Evolutionary conservation across 2,888 invertebrate species (phyloP).

Genomic region (Quadriops clusia): DNA sequence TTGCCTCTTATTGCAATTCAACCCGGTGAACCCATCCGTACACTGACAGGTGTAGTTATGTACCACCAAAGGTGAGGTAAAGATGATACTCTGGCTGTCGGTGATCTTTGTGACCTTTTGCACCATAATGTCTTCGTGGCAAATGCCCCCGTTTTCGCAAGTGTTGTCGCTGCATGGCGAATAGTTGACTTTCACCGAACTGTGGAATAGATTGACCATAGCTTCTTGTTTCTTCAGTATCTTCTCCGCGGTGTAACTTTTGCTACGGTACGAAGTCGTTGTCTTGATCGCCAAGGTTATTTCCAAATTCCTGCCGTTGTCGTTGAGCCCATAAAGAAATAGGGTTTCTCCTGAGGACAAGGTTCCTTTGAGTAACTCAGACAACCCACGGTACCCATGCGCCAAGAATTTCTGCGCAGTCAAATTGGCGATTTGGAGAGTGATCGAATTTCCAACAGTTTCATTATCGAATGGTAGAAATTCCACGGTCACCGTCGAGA

Average conservation of each 20-base stretch:
- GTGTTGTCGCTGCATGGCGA: slow-evolving; percentile 61
- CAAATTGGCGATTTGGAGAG: slow-evolving; percentile 61
- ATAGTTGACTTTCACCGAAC: slow-evolving; percentile 56
- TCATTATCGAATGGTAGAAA: slow-evolving; percentile 68
- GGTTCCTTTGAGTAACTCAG: slow-evolving; percentile 57
- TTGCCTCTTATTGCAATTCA: slow-evolving; percentile 71
- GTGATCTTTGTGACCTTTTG: slow-evolving; percentile 60
- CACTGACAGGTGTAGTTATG: slow-evolving; percentile 75
- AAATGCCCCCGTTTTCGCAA: slow-evolving; percentile 69
- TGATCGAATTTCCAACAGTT: slow-evolving; percentile 74
- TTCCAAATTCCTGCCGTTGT: slow-evolving; percentile 53
- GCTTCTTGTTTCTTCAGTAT: slow-evolving; percentile 53
- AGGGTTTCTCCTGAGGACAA: slow-evolving; percentile 53
- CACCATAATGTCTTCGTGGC: slow-evolving; percentile 59
- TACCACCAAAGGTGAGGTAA: slow-evolving; percentile 69
- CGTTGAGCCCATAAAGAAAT: slow-evolving; percentile 62
- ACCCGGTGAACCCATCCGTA: slow-evolving; percentile 72
- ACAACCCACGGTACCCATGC: slow-evolving; percentile 59
- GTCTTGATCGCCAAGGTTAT: slow-evolving; percentile 54
- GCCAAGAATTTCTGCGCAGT: slow-evolving; percentile 65
- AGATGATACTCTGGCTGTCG: slow-evolving; percentile 68
- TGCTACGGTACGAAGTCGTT: slow-evolving; percentile 48
- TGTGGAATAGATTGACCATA: slow-evolving; percentile 51
- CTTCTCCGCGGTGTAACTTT: slow-evolving; percentile 51
- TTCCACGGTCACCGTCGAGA: slow-evolving; percentile 76